Conservation (phyloP, 2,113 vertebrate genomes). For the Gasterosteus aculeatus region DNA sequence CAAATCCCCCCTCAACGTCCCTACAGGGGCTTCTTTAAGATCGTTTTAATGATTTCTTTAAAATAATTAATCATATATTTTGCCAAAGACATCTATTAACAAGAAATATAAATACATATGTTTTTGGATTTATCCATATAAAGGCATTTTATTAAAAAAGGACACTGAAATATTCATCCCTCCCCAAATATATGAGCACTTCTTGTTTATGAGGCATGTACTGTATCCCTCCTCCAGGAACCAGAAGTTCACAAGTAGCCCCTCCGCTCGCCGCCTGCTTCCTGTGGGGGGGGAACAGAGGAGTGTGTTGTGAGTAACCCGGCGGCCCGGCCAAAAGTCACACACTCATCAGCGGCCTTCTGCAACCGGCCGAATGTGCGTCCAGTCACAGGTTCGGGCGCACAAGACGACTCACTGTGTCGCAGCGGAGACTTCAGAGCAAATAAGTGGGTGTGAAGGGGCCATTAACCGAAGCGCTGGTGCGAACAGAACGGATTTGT, state of each 20-base stretch:
- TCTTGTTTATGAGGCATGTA: constrained; percentile 31
- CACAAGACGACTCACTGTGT: constrained; percentile 37
- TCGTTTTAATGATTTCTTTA: not conserved
- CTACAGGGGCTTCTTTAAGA: constrained; percentile 5
- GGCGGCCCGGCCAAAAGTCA: constrained; percentile 63
- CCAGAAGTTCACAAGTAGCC: constrained; percentile 63
- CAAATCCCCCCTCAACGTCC: not conserved
- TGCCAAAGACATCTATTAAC: not conserved
- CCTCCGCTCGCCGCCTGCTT: constrained; percentile 59
- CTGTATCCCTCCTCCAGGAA: constrained; percentile 59
- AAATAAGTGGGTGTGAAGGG: constrained; percentile 53
- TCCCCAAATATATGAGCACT: constrained; percentile 32
- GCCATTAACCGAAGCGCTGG: constrained; percentile 51
- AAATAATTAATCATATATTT: not conserved
- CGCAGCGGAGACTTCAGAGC: constrained; percentile 33
- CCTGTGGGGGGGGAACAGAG: constrained; percentile 63
- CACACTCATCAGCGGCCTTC: constrained; percentile 71
- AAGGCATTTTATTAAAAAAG: no score
- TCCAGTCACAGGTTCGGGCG: constrained; percentile 62
- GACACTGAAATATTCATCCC: constrained; percentile 9
- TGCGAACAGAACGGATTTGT: constrained; percentile 32
- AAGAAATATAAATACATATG: no score
- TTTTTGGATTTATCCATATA: no score
- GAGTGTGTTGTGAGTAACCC: constrained; percentile 67
- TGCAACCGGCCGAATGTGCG: constrained; percentile 57